Evolutionary conservation across 2,797 vertebrate genomes (phyloP).

Genomic region (Gouania willdenowi): DNA sequence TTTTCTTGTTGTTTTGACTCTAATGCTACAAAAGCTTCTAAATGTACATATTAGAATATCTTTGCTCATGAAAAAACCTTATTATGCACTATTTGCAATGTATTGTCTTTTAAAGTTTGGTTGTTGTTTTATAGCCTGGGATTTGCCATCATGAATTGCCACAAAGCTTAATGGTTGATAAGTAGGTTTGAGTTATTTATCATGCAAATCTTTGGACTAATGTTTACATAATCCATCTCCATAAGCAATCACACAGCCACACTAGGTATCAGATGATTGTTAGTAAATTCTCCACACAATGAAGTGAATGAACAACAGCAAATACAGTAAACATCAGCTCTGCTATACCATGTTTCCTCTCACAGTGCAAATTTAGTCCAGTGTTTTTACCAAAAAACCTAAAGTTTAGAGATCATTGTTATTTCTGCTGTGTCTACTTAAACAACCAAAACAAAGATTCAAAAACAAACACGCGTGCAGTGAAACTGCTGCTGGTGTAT

Average conservation of each 20-base stretch:
- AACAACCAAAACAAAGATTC: conserved; percentile 5
- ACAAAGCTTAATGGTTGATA: too few relatives aligned
- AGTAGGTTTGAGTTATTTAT: conserved; percentile 11
- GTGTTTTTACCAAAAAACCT: conserved; percentile 21
- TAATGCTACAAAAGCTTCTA: too few relatives aligned
- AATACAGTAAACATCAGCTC: too few relatives aligned
- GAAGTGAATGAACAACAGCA: conserved; percentile 30
- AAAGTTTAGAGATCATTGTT: not conserved
- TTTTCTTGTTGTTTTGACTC: too few relatives aligned
- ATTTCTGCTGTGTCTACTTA: conserved; percentile 5
- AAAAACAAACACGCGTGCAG: conserved; percentile 14
- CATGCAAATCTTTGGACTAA: conserved; percentile 52
- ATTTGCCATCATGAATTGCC: too few relatives aligned
- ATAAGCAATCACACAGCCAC: conserved; percentile 41
- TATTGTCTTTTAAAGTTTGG: too few relatives aligned
- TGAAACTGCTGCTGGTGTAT: conserved; percentile 59
- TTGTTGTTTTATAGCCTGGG: too few relatives aligned
- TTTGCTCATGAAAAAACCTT: too few relatives aligned
- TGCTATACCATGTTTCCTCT: conserved; percentile 43
- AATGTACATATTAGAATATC: too few relatives aligned
- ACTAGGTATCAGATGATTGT: not conserved
- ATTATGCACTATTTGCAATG: too few relatives aligned
- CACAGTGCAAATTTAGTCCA: conserved; percentile 48
- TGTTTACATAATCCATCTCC: conserved; percentile 45
- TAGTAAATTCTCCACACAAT: conserved; percentile 5